Percentiles rank a stretch among this genome's conserved stretches.
Evolutionary conservation across 1,140 invertebrate genomes (phyloP).

Genomic region (Oryzaephilus surinamensis): DNA sequence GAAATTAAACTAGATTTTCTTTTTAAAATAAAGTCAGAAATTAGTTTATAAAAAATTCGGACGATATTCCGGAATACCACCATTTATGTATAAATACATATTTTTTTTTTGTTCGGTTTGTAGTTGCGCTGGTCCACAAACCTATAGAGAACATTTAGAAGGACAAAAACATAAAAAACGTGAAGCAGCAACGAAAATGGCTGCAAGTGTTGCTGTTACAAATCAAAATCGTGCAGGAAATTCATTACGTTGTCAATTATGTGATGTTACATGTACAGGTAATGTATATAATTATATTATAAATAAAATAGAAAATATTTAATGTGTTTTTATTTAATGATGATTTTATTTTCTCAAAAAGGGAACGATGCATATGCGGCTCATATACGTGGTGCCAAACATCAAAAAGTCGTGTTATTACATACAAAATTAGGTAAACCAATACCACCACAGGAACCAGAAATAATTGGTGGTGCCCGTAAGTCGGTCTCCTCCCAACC

Average conservation of each 20-base stretch:
- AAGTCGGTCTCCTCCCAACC: conserved; percentile 57
- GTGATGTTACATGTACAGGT: conserved; percentile 91
- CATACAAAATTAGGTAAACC: conserved; percentile 96
- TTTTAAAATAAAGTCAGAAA: too few species aligned
- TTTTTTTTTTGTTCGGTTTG: conserved; percentile 1
- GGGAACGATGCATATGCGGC: conserved; percentile 96
- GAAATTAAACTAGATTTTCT: background rate
- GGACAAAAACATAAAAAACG: conserved; percentile 99
- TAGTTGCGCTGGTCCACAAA: conserved; percentile 47
- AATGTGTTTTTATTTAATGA: conserved; percentile 1
- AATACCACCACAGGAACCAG: conserved; percentile 91
- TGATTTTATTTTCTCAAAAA: conserved; percentile 10
- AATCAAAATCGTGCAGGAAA: conserved; percentile 53
- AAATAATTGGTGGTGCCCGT: conserved; percentile 50
- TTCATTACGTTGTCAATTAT: conserved; percentile 76
- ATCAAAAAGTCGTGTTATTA: conserved; percentile 93
- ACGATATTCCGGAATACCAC: background rate
- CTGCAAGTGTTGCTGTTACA: conserved; percentile 41
- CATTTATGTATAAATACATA: background rate
- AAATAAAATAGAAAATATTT: background rate
- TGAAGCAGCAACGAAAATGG: conserved; percentile 79
- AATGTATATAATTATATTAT: conserved; percentile 1
- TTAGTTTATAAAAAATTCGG: background rate
- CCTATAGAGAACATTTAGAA: conserved; percentile 94
- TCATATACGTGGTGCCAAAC: conserved; percentile 94